Percentiles rank a stretch among this genome's conserved stretches.
Conservation (phyloP, 2,113 vertebrate genomes). For the Pseudorectes ferrugineus region DNA sequence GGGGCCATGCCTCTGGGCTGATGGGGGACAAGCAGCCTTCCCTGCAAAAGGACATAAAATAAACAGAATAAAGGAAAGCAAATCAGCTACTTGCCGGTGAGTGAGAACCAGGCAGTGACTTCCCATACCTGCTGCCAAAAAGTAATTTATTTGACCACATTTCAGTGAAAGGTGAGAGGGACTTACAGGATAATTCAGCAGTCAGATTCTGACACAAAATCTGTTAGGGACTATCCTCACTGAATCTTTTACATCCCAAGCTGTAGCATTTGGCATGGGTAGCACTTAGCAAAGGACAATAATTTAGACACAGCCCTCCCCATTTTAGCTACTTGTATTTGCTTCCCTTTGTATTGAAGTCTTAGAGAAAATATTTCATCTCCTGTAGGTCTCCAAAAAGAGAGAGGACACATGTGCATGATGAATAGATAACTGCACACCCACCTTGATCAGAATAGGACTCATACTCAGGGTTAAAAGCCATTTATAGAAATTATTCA, state of each 20-base stretch:
- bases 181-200: background rate
- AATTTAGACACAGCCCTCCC: background rate
- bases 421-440: background rate
- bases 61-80: background rate
- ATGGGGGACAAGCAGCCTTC: conserved; percentile 82
- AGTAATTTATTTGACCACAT: background rate
- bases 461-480: background rate
- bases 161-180: background rate
- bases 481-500: background rate
- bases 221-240: background rate
- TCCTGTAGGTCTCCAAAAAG: background rate
- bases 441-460: background rate
- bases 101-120: background rate
- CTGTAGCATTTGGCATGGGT: background rate
- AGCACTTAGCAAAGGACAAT: background rate
- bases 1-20: conserved; percentile 81
- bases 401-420: background rate
- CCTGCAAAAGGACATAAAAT: conserved; percentile 62
- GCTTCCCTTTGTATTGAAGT: background rate
- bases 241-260: background rate
- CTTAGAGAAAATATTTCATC: background rate
- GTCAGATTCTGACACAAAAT: background rate
- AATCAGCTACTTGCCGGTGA: background rate
- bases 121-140: background rate
- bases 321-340: background rate